Base-by-base conservation (phyloP, 2,888 invertebrate genomes). In the Ophion ventricosus region DNA sequence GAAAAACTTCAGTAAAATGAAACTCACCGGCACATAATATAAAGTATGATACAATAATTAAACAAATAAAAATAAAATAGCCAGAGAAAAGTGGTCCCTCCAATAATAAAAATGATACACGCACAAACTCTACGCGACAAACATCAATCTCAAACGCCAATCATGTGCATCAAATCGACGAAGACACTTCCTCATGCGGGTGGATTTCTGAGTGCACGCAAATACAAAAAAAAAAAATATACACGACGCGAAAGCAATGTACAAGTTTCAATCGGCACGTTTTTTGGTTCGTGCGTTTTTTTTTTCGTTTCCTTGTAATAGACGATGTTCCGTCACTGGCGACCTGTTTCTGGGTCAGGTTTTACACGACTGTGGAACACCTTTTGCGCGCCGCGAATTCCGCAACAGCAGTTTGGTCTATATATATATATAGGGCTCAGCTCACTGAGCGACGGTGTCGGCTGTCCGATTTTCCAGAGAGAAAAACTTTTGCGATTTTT, bases 401-500 rank as follows among this genome's bases (percentile, higher is more conserved):
- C 23, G 4, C 29, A 57, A 74, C 74, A 61, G 64, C 70, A 76
- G 64, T 76, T 57, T 11, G 25, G 25, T n/a, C 57, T 40, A 23
- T 64, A 23, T 40, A 40, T 25, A 14, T 43, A 43, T 23, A 56
- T n/a, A 83, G 87, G 78, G 83, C 87, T 83, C 80, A 23, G 59
- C 67, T 67, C 10, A 23, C 35, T 40, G 35, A 35, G n/a, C 49
- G 72, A 64, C 35, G 25, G 67, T 43, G 66, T 77, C 49, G 72
- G 49, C 66, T 67, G 77, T 72, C 77, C 66, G 77, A 82, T 77
- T 66, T 80, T 49, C 43, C 67, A 26, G 61, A 25, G 75, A 75
- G 75, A 75, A 79, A 79, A 77, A 70, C 57, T 72, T 74, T 76
- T 72, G 63, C 64, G 75, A 80, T 80, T 77, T 74, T 81, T 67